These are phyloP conservation scores for Campopleginae sp. DNA, from an alignment of 2,888 invertebrate genomes.

Conservation along the genomic window DNA sequence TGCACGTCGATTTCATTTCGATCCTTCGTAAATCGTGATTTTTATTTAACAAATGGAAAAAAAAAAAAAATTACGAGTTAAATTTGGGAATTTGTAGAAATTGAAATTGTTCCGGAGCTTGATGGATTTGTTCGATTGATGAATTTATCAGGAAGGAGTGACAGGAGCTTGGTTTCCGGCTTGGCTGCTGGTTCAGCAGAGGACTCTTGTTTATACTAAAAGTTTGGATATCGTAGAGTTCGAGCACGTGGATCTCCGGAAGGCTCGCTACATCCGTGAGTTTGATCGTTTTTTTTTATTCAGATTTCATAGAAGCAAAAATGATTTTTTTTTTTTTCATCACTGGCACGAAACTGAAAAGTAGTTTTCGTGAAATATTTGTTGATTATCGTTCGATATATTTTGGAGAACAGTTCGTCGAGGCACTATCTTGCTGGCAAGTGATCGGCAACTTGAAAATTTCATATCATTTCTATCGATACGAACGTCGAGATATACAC, in stretches of 20 bases:
- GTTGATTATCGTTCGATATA: background rate
- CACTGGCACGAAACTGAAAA: background rate
- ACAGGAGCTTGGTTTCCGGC: slow-evolving; percentile 92
- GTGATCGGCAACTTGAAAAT: background rate
- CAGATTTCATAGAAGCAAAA: slow-evolving; percentile 2
- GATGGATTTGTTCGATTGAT: background rate
- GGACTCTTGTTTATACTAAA: slow-evolving; percentile 87
- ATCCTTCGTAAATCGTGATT: background rate
- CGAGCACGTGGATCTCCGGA: slow-evolving; percentile 90
- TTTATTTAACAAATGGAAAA: background rate
- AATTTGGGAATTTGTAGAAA: background rate
- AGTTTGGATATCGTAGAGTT: slow-evolving; percentile 85
- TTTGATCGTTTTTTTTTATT: slow-evolving; percentile 27
- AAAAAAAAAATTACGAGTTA: background rate
- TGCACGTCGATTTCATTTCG: background rate
- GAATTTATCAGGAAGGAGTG: slow-evolving; percentile 87
- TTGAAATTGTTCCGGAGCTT: background rate
- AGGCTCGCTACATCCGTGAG: slow-evolving; percentile 92
- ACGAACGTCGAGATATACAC: background rate
- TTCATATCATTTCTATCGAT: slow-evolving; percentile 33
- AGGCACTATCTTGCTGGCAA: background rate
- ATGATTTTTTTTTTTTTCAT: background rate
- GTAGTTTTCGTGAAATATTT: background rate
- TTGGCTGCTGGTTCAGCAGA: slow-evolving; percentile 91
- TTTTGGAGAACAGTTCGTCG: background rate